Percentiles rank a stretch among this genome's conserved stretches.
Evolutionary conservation across 1,140 invertebrate species (phyloP).

Genomic region (Lepidotrigona ventralis): DNA sequence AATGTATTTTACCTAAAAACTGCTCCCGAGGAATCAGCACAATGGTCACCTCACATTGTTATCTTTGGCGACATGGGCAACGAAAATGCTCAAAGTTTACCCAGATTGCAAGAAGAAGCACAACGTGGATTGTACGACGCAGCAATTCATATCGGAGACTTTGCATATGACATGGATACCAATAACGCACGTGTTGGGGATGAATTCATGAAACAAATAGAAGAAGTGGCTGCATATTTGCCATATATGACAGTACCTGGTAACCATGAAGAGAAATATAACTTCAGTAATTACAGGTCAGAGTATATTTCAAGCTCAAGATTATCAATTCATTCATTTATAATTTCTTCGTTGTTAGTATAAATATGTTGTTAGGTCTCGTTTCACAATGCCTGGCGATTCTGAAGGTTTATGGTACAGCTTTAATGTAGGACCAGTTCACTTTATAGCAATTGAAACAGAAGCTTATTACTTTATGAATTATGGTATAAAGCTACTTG

Average conservation of each 20-base stretch:
- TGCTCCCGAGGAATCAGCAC: conserved; percentile 80
- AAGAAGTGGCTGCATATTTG: conserved; percentile 91
- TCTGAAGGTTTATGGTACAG: conserved; percentile 92
- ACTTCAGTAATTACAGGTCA: conserved; percentile 83
- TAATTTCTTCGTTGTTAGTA: conserved; percentile 4
- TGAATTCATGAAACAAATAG: conserved; percentile 94
- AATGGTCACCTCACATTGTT: conserved; percentile 90
- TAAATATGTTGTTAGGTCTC: conserved; percentile 82
- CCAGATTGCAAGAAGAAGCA: conserved; percentile 89
- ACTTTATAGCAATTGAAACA: conserved; percentile 95
- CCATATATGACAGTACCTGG: conserved; percentile 96
- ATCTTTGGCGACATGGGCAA: conserved; percentile 96
- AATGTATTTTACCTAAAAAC: conserved; percentile 88
- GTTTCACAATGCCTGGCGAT: conserved; percentile 93
- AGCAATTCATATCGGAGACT: conserved; percentile 96
- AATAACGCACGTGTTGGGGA: conserved; percentile 90
- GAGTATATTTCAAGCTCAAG: neutral
- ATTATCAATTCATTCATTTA: neutral
- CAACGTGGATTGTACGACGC: conserved; percentile 91
- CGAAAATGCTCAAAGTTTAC: conserved; percentile 91
- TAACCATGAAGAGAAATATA: conserved; percentile 93
- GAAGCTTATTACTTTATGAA: conserved; percentile 97
- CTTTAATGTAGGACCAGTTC: conserved; percentile 94
- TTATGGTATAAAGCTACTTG: conserved; percentile 91
- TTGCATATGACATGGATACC: conserved; percentile 96